Evolutionary conservation across 2,888 invertebrate genomes (phyloP).

Genomic region (Abrostola tripartita): DNA sequence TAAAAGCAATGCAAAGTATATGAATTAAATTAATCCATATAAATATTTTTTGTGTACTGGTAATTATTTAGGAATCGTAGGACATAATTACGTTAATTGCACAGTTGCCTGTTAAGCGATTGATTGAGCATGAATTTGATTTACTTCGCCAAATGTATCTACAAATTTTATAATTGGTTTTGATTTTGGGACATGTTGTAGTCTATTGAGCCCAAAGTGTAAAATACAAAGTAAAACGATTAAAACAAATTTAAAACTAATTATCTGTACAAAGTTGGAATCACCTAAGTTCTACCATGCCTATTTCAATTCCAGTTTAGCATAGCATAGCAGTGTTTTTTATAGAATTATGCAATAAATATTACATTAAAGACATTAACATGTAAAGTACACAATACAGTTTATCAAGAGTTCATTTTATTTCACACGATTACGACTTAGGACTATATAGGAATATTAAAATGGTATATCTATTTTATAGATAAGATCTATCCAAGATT

Average conservation of each 20-base stretch:
- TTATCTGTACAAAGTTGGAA: background rate
- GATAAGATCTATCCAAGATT: slow-evolving; percentile 39
- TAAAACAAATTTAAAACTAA: background rate
- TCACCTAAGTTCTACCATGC: slow-evolving; percentile 1
- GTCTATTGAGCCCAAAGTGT: background rate
- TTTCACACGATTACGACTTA: slow-evolving; percentile 20
- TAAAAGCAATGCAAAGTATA: too few relatives aligned
- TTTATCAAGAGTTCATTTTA: slow-evolving; percentile 12
- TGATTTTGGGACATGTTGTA: background rate
- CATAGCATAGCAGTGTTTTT: slow-evolving; percentile 9
- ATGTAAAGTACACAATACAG: background rate
- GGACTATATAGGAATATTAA: slow-evolving; percentile 44
- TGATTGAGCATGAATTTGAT: too few relatives aligned
- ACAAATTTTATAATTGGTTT: too few relatives aligned
- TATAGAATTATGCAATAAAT: background rate
- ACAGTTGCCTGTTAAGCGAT: too few relatives aligned
- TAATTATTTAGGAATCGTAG: too few relatives aligned
- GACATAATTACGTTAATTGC: too few relatives aligned
- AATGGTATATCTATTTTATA: slow-evolving; percentile 45
- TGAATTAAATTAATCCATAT: too few relatives aligned
- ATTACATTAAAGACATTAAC: background rate
- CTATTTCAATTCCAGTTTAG: slow-evolving; percentile 14
- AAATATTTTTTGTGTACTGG: too few relatives aligned
- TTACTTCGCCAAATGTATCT: too few relatives aligned
- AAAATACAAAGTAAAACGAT: too few relatives aligned